A percentile compares a stretch with the other conserved stretches of the same genome.
Evolutionary conservation across 2,888 invertebrate genomes (phyloP).

Genomic region (Linnaemya vulpina): DNA sequence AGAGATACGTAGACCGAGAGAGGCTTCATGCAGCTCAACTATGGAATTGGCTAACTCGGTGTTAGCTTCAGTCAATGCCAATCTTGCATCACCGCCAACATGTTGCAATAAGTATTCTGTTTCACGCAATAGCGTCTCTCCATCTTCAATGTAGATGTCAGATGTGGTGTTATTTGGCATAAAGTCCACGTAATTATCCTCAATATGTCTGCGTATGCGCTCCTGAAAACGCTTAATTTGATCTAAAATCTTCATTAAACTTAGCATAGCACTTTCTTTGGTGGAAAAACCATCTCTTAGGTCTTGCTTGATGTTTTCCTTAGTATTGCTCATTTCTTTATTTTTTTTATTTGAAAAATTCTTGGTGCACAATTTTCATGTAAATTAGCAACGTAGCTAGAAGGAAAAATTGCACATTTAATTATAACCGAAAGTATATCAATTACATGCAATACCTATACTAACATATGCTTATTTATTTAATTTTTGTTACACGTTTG

Average conservation of each 20-base stretch:
- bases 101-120: slow-evolving; percentile 77
- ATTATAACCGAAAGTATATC: too few species aligned
- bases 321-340: neutral
- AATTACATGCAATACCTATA: too few species aligned
- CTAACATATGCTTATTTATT: too few species aligned
- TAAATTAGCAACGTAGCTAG: too few species aligned
- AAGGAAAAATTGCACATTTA: too few species aligned
- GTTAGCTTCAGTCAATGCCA: slow-evolving; percentile 86
- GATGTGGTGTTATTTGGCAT: slow-evolving; percentile 80
- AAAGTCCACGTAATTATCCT: slow-evolving; percentile 81
- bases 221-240: slow-evolving; percentile 80
- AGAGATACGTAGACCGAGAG: slow-evolving; percentile 84
- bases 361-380: too few species aligned
- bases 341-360: too few species aligned
- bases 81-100: slow-evolving; percentile 86
- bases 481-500: too few species aligned
- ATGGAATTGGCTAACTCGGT: slow-evolving; percentile 85
- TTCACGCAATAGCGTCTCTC: slow-evolving; percentile 77
- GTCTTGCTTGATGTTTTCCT: slow-evolving; percentile 39
- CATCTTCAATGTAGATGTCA: slow-evolving; percentile 80
- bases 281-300: slow-evolving; percentile 37
- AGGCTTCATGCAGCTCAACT: slow-evolving; percentile 84
- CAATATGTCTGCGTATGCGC: slow-evolving; percentile 80
- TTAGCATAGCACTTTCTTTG: slow-evolving; percentile 77
- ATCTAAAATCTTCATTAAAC: slow-evolving; percentile 77